Base-by-base conservation (phyloP, 2,888 invertebrate genomes). In the Nemotelus nigrinus region DNA sequence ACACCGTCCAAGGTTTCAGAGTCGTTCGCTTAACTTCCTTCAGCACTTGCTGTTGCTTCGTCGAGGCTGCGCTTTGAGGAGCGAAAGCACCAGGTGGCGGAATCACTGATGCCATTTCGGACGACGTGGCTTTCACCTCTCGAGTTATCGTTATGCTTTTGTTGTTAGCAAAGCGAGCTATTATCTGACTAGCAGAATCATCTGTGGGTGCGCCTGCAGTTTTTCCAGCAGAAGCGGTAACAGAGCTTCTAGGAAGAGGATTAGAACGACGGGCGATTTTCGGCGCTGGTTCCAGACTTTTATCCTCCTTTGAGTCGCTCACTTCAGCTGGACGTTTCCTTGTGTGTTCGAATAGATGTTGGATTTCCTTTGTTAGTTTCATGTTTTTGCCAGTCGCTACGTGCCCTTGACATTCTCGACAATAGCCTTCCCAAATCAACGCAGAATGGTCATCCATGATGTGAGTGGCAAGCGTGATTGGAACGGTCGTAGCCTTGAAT, bases 371-470 rank as follows among this genome's bases (percentile, higher is more conserved):
- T 3, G 67, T 47, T 1, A 81, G 43, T 25, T 79, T 55, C 55
- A 80, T 65, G 48, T 70, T 57, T 43, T 80, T 43, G 10, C 74
- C n/a, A 47, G 43, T 45, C 44, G 58, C 71, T 47, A 81, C 48
- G 44, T 82, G 79, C 2, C 77, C 55, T 82, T 88, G 87, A 80
- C 91, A 91, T 10, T 88, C 81, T 68, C 82, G 85, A 82, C 91
- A 91, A 81, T 87, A 89, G 1, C 91, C 91, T 79, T 89, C 89
- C 91, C 91, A 91, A 44, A 83, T 83, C 47, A 89, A 88, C 39
- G 78, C 70, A 0, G 82, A 80, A 81, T 88, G 88, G 1, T 85
- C 84, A 25, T 78, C 65, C 3, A 81, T 77, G 70, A 85, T 84
- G 79, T 88, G 88, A 67, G 82, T 83, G 48, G 85, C 83, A 4